Conservation (phyloP, 1,140 invertebrate species). For the fruit fly (Drosophila melanogaster) region Release_6_plus_ISO1_MT NC_004354.4:853001-853500, state of each 20-base stretch:
- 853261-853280: slow-evolving; percentile 53
- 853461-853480: slow-evolving; percentile 26
- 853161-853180: slow-evolving; percentile 63
- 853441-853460: background rate
- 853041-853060: slow-evolving; percentile 23
- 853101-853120: slow-evolving; percentile 71
- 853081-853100: slow-evolving; percentile 83
- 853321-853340: slow-evolving; percentile 1
- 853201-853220: slow-evolving; percentile 11
- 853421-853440: slow-evolving; percentile 3
- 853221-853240: slow-evolving; percentile 83
- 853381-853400: slow-evolving; percentile 77
- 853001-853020: background rate
- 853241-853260: slow-evolving; percentile 67
- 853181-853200: slow-evolving; percentile 36
- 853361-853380: slow-evolving; percentile 15
- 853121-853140: slow-evolving; percentile 28
- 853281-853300: slow-evolving; percentile 59
- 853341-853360: slow-evolving; percentile 34
- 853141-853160: background rate
- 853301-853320: slow-evolving; percentile 12
- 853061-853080: slow-evolving; percentile 81
- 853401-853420: slow-evolving; percentile 57
- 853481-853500: slow-evolving; percentile 19
- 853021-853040: background rate